These are phyloP conservation scores for Picathartes gymnocephalus DNA, from an alignment of 2,113 vertebrate genomes.

Conservation along the genomic window DNA sequence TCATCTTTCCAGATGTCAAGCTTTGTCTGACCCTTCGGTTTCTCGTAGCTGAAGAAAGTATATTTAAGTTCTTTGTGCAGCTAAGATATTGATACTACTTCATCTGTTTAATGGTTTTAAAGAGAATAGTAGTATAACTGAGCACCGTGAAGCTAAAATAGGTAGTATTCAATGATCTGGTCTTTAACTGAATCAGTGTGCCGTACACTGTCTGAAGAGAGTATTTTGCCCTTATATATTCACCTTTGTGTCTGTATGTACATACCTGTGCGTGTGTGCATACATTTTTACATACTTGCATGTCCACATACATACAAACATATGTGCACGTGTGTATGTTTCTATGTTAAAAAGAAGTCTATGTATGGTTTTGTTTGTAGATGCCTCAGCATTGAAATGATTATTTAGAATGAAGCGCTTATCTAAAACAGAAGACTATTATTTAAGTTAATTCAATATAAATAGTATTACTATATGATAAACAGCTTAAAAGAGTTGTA, in stretches of 20 bases:
- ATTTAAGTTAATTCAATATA: background rate
- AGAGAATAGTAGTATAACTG: background rate
- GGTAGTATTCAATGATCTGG: background rate
- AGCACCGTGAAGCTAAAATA: background rate
- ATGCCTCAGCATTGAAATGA: background rate
- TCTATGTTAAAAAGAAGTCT: background rate
- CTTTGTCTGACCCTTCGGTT: background rate
- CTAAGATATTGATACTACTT: background rate
- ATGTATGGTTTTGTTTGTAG: accelerated
- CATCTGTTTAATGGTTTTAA: background rate
- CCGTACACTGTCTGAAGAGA: background rate
- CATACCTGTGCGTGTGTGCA: accelerated
- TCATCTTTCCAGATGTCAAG: background rate
- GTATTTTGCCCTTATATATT: background rate
- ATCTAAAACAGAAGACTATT: background rate
- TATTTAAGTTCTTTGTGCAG: background rate
- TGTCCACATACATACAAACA: background rate
- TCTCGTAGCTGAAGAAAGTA: background rate
- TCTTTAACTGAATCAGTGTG: background rate
- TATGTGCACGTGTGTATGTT: accelerated
- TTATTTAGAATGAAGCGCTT: background rate
- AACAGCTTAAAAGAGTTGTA: background rate
- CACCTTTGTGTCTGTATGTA: background rate
- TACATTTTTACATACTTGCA: background rate
- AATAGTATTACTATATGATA: background rate